phyloP scores from a whole-genome alignment of 2,888 invertebrate genomes.

The Marronus borbonicus region DNA sequence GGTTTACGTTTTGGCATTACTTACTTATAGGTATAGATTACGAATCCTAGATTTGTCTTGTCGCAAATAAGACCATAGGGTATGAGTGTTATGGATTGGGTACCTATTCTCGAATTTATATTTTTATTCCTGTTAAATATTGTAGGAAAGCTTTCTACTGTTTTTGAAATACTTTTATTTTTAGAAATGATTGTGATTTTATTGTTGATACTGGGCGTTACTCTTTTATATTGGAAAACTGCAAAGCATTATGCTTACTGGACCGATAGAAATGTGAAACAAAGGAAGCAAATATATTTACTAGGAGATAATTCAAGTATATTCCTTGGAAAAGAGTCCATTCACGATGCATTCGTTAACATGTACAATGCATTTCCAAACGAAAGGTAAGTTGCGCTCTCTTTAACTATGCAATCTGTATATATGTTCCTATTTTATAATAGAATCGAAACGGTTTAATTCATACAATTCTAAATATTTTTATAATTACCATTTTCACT shows the following conservation, averaged over 20 bases:
- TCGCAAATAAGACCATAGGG: too few species aligned
- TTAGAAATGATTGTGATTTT: constrained; percentile 37
- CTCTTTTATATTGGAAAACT: constrained; percentile 23
- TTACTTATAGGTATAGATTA: too few species aligned
- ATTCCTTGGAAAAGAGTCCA: constrained; percentile 9
- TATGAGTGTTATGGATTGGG: too few species aligned
- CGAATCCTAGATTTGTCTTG: too few species aligned
- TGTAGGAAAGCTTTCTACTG: too few species aligned
- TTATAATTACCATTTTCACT: too few species aligned
- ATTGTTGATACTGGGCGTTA: constrained; percentile 25
- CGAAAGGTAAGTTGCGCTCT: constrained; percentile 7
- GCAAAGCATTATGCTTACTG: constrained; percentile 31
- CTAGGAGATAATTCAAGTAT: constrained; percentile 16
- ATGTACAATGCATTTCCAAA: constrained; percentile 37
- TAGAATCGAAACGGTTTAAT: background rate
- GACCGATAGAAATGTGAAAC: constrained; percentile 17
- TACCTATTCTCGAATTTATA: too few species aligned
- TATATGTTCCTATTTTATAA: background rate
- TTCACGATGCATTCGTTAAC: background rate
- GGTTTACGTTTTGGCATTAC: too few species aligned
- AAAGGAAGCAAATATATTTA: constrained; percentile 34
- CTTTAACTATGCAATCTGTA: background rate
- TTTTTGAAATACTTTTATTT: background rate
- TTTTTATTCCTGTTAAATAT: too few species aligned
- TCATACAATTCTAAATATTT: too few species aligned